Evolutionary conservation across 1,140 invertebrate species (phyloP), one percentile per base, ranked within the genome.

Genomic region (Diabrotica virgifera): DNA sequence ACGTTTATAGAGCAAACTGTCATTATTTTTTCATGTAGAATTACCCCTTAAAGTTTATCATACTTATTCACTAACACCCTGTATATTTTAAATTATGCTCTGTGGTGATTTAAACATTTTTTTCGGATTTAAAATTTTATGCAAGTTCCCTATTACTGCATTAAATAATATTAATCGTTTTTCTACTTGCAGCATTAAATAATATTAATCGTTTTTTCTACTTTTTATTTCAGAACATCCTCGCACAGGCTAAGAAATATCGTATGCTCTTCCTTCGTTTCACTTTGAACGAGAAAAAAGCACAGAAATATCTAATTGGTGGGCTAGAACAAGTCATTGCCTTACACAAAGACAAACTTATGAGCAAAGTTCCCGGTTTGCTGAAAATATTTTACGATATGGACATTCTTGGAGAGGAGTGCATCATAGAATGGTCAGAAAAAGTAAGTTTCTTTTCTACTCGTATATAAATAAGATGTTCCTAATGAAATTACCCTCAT

Each of bases 351-450:
- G 87, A 90, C 53, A 76, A 81, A 10, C 85, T 99, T 52, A 85
- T 99, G 82, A 83, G 89, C 3, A 96, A 96, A 79, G 92, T 96
- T 67, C 87, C 96, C 63, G 90, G 89, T 73, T 91, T 98, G 70
- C 85, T 99, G 59, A 97, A 97, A 86, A 80, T 91, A 53, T 89
- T 99, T 73, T 99, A 99, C 80, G 97, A 99, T 80, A 74, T 82
- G 68, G 97, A 99, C 81, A 94, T 99, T 72, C 82, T 99, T 66
- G 95, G 96, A 67, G 97, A 99, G 77, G 92, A 94, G 73, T 90
- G 90, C 14, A 83, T 98, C 63, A 81, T 98, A n/a, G 95, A 97
- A 52, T 98, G 96, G 96, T 89, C 89, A 4, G 90, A 89, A 65
- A 99, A 98, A 83, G 92, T 89, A 63, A 66, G 14, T 37, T 24